A percentile compares a stretch with the other conserved stretches of the same genome.
These are phyloP conservation scores for Sphinx pinastri DNA, from an alignment of 2,888 invertebrate species.

Conservation along the genomic window DNA sequence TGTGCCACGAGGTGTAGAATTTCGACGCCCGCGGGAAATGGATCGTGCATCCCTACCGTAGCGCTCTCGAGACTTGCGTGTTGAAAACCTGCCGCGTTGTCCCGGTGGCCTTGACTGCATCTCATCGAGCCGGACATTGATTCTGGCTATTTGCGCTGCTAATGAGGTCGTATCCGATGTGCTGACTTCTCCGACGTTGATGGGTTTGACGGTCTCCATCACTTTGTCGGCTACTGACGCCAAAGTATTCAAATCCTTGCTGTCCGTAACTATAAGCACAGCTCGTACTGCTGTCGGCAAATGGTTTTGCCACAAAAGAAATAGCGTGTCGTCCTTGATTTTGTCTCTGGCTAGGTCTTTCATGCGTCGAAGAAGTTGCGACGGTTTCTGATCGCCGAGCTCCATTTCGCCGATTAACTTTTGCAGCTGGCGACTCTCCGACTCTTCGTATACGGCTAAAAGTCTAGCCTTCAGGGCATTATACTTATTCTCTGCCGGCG, in stretches of 20 bases:
- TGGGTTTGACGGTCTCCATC: slow-evolving; percentile 20
- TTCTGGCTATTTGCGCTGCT: too few species aligned
- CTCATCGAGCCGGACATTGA: too few species aligned
- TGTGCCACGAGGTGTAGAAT: too few species aligned
- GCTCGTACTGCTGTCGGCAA: slow-evolving; percentile 30
- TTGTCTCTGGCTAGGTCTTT: slow-evolving; percentile 31
- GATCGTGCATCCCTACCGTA: too few species aligned
- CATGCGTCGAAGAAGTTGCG: slow-evolving; percentile 36
- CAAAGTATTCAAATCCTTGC: slow-evolving; percentile 28
- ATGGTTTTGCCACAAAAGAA: slow-evolving; percentile 27
- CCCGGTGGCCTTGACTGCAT: too few species aligned
- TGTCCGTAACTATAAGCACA: slow-evolving; percentile 27
- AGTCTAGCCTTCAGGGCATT: slow-evolving; percentile 28
- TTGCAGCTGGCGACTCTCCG: slow-evolving; percentile 30
- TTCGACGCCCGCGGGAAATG: too few species aligned
- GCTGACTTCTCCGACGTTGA: slow-evolving; percentile 16
- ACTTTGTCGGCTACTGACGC: slow-evolving; percentile 31
- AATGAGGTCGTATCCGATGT: neutral
- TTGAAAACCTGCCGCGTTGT: too few species aligned
- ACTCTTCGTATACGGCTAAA: slow-evolving; percentile 32
- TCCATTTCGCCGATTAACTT: slow-evolving; percentile 34
- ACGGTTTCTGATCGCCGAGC: slow-evolving; percentile 34
- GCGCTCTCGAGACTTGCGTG: too few species aligned
- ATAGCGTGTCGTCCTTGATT: slow-evolving; percentile 23
- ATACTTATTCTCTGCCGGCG: slow-evolving; percentile 35